Evolutionary conservation across 2,113 vertebrate species (phyloP).

Genomic region (Sisor rabdophorus): DNA sequence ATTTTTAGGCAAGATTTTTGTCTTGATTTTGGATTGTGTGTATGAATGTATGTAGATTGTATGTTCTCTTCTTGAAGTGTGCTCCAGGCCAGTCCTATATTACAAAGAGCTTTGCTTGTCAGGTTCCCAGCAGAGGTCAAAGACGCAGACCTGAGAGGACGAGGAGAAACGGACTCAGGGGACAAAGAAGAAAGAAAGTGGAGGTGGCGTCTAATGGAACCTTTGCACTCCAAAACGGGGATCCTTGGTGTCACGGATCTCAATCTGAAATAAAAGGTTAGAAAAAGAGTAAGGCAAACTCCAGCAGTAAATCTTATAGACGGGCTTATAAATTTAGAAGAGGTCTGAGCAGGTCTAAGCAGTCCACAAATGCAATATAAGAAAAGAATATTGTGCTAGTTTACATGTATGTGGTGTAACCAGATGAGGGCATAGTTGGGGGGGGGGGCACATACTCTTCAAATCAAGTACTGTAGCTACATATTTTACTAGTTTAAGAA

Average conservation of each 20-base stretch:
- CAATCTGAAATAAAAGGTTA: slow-evolving; percentile 56
- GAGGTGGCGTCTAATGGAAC: slow-evolving; percentile 55
- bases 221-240: slow-evolving; percentile 58
- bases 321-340: not conserved
- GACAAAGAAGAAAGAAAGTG: slow-evolving; percentile 9
- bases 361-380: slow-evolving; percentile 5
- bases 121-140: slow-evolving; percentile 49
- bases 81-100: slow-evolving; percentile 51
- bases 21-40: slow-evolving; percentile 30
- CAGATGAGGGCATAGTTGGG: slow-evolving; percentile 4
- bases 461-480: not conserved
- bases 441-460: not conserved
- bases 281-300: slow-evolving; percentile 4
- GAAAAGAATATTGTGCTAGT: slow-evolving; percentile 3
- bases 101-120: slow-evolving; percentile 52
- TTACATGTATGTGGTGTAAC: slow-evolving; percentile 16
- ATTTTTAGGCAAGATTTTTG: slow-evolving; percentile 39
- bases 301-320: not conserved
- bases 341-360: slow-evolving; percentile 15
- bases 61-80: slow-evolving; percentile 48
- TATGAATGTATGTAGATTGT: slow-evolving; percentile 23
- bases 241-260: slow-evolving; percentile 61
- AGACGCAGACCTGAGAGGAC: slow-evolving; percentile 53
- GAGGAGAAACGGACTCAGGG: slow-evolving; percentile 10
- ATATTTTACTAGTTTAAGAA: not conserved